Evolutionary conservation across 2,888 invertebrate genomes (phyloP), one percentile per base, ranked within the genome.

Genomic region (Archips crataeganus): DNA sequence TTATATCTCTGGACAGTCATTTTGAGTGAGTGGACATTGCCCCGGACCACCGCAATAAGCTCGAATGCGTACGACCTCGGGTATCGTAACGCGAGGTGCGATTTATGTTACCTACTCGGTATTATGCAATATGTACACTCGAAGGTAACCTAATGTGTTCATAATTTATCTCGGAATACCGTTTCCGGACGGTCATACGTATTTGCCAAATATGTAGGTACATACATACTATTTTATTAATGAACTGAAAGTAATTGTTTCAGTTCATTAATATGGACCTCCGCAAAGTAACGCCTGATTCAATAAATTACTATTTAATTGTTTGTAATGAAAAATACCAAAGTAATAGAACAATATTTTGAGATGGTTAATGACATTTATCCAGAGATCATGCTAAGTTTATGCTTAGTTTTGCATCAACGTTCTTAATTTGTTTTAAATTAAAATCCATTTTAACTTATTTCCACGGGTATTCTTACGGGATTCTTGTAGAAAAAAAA

Each of bases 101-200:
- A 57, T 32, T 57, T 57, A 32, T 57, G 9, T 32, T 32, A 57
- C 57, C 32, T 57, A 57, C 57, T 57, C 32, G 57, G 32, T 57
- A 32, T 57, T 57, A 57, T 32, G 32, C 32, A 57, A 57, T 57
- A 57, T 57, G 57, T 57, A 57, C 57, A 57, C 57, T 57, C 32
- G 57, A 67, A 42, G 67, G n/a, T 67, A 47, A 67, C 57, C 59
- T 47, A 67, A 59, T 67, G 67, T 45, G 54, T 45, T 13, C 67
- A 60, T 47, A 60, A 68, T 68, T 68, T 47, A 68, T 45, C 34
- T 32, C 45, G 23, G 23, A 66, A 36, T 65, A 39, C 15, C 39
- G 45, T 32, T 45, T 15, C 10, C 47, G 49, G 23, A 11, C 13
- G 39, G 45, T 60, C 15, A 15, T 45, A 36, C 47, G 36, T 47